A percentile compares a stretch with the other conserved stretches of the same genome.
phyloP scores from a whole-genome alignment of 2,888 invertebrate species.

The Coremacera marginata region DNA sequence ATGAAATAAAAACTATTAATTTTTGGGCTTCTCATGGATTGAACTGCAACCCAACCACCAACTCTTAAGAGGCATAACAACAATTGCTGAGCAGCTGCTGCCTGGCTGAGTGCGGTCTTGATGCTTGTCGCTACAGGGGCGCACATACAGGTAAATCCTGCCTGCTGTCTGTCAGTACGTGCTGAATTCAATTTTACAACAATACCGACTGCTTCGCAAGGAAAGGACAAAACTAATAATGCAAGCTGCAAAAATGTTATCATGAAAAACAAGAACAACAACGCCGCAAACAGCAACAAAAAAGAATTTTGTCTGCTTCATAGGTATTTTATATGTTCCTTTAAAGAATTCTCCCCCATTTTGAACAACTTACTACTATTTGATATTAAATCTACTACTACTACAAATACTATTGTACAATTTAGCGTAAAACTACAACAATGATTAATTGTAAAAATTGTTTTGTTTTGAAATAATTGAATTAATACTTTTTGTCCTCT shows the following conservation, averaged over 20 bases:
- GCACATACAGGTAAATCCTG: too few relatives aligned
- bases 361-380: constrained; percentile 5
- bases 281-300: constrained; percentile 11
- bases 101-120: too few relatives aligned
- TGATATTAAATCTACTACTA: constrained; percentile 19
- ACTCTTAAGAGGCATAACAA: too few relatives aligned
- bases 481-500: neutral
- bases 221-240: neutral
- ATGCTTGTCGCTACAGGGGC: too few relatives aligned
- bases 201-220: neutral
- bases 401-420: constrained; percentile 27
- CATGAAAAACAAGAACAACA: neutral
- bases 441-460: constrained; percentile 18
- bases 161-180: too few relatives aligned
- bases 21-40: neutral
- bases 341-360: neutral
- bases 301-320: constrained; percentile 29
- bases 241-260: constrained; percentile 4
- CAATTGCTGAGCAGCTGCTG: too few relatives aligned
- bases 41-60: neutral
- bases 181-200: neutral
- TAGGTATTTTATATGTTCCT: constrained; percentile 35
- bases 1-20: neutral
- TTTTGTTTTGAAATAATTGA: constrained; percentile 3
- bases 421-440: constrained; percentile 30